Conservation (phyloP, 2,113 vertebrate species). For the Tupaia chinensis region DNA sequence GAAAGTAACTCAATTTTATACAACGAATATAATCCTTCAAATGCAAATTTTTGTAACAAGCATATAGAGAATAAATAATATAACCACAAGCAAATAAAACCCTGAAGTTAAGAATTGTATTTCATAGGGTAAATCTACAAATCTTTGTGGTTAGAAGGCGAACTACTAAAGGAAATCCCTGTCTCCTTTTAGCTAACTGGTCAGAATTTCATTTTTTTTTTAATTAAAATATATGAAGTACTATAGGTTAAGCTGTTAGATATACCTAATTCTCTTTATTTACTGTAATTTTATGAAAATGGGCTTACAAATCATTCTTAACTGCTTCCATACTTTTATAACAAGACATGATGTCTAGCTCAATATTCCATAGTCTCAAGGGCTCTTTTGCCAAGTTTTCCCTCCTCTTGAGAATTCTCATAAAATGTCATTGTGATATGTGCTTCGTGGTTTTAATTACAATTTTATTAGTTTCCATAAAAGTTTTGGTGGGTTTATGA, state of each 20-base stretch:
- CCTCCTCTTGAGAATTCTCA: slow-evolving; percentile 26
- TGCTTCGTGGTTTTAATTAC: not conserved
- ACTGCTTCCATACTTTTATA: not conserved
- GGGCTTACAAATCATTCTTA: slow-evolving; percentile 7
- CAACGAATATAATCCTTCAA: not conserved
- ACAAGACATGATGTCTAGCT: not conserved
- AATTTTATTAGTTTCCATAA: slow-evolving; percentile 20
- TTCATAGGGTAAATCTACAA: not conserved
- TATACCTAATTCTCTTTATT: not conserved
- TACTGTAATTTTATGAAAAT: slow-evolving; percentile 1
- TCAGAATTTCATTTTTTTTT: not conserved
- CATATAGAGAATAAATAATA: not conserved
- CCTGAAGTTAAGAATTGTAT: not conserved
- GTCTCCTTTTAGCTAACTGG: not conserved
- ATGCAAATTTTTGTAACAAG: not conserved
- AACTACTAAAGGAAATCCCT: not conserved
- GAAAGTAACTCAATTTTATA: not conserved
- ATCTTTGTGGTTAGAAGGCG: not conserved
- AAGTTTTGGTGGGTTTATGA: not conserved
- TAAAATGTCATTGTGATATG: not conserved
- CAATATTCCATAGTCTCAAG: not conserved
- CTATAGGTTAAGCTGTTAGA: not conserved
- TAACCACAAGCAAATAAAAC: not conserved
- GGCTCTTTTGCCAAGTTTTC: not conserved
- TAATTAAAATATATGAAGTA: not conserved